phyloP scores from a whole-genome alignment of 2,888 invertebrate genomes.

The Chirona hameri region DNA sequence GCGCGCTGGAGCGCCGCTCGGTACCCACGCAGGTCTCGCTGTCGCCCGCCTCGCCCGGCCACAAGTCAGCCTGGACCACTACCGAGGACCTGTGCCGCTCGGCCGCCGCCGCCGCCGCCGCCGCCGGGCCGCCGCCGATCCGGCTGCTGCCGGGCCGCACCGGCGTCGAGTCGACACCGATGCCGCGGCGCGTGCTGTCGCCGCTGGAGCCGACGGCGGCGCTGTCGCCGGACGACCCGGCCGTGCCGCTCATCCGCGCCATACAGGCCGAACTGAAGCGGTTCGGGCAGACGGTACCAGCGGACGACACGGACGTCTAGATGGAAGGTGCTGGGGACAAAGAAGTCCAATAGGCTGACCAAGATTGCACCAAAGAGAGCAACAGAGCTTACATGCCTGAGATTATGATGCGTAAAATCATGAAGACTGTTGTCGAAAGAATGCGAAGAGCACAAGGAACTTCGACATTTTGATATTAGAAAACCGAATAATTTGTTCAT shows the following conservation, averaged over 20 bases:
- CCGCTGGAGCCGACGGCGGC: constrained; percentile 38
- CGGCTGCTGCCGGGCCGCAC: constrained; percentile 32
- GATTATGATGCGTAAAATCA: too few relatives aligned
- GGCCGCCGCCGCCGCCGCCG: constrained; percentile 29
- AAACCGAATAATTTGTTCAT: too few relatives aligned
- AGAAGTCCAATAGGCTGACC: too few relatives aligned
- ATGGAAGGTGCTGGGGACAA: too few relatives aligned
- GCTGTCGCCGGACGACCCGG: constrained; percentile 61
- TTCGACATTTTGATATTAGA: too few relatives aligned
- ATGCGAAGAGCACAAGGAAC: too few relatives aligned
- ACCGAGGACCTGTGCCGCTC: constrained; percentile 28
- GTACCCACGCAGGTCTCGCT: neutral
- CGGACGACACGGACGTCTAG: constrained; percentile 4
- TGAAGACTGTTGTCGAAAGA: too few relatives aligned
- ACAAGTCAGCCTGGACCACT: constrained; percentile 14
- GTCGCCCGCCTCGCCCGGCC: neutral
- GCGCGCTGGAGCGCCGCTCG: constrained; percentile 1
- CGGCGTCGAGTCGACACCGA: neutral
- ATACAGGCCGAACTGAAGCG: constrained; percentile 66
- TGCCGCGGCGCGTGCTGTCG: neutral
- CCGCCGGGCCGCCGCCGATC: constrained; percentile 36
- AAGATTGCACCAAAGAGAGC: too few relatives aligned
- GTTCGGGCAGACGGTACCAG: constrained; percentile 28
- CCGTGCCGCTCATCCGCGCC: constrained; percentile 75
- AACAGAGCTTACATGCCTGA: too few relatives aligned